Evolutionary conservation across 2,888 invertebrate genomes (phyloP).

Genomic region (Xestoiulus laeticollis): DNA sequence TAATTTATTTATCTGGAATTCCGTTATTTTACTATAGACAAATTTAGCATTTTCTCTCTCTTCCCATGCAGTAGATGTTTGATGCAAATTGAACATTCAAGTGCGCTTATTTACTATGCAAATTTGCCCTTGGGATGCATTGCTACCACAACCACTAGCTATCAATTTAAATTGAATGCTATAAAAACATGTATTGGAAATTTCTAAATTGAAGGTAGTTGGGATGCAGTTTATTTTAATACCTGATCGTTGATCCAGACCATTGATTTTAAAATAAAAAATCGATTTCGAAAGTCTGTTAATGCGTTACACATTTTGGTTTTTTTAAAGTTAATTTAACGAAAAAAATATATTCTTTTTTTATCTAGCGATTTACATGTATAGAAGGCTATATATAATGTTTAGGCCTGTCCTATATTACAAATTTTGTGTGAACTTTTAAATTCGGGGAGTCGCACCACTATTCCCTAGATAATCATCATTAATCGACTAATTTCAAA

Average conservation of each 20-base stretch:
- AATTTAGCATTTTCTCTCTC: not conserved
- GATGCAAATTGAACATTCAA: not conserved
- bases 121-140: not conserved
- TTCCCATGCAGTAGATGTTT: not conserved
- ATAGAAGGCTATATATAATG: no score
- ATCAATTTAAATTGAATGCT: not conserved
- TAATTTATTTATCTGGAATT: not conserved
- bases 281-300: not conserved
- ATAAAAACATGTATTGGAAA: not conserved
- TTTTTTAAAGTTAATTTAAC: not conserved
- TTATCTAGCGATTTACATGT: no score
- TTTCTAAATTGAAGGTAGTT: not conserved
- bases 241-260: not conserved
- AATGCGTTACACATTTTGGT: not conserved
- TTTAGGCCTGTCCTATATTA: not conserved
- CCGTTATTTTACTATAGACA: not conserved
- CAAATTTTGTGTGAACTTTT: not conserved
- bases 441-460: not conserved
- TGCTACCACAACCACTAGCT: not conserved
- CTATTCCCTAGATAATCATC: not conserved
- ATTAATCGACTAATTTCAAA: not conserved
- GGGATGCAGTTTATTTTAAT: slow-evolving; percentile 1
- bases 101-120: not conserved
- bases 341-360: not conserved
- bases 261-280: not conserved